These are phyloP conservation scores for Microctenopoma stevenorrisi DNA, from an alignment of 2,797 vertebrate species.

Conservation along the genomic window DNA sequence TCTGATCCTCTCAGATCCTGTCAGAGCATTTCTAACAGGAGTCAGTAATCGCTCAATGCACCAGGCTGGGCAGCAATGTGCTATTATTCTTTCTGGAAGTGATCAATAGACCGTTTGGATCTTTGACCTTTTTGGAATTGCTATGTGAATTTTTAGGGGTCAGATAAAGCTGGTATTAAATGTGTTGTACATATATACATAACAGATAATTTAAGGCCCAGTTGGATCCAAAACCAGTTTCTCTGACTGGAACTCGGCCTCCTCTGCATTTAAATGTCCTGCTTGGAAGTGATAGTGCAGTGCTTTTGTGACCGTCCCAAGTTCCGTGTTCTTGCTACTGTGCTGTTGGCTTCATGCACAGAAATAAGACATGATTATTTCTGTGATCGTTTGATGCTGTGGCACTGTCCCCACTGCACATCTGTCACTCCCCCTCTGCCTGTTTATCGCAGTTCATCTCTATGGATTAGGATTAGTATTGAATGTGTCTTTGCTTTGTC, in stretches of 20 bases:
- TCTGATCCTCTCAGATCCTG: constrained; percentile 39
- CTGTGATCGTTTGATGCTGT: constrained; percentile 38
- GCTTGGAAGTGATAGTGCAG: constrained; percentile 4
- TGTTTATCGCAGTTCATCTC: constrained; percentile 61
- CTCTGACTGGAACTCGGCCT: constrained; percentile 8
- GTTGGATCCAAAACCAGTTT: constrained; percentile 9
- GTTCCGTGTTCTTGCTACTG: not conserved
- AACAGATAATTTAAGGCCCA: not conserved
- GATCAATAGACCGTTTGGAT: constrained; percentile 43
- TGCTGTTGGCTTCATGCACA: not conserved
- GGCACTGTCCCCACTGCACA: constrained; percentile 56
- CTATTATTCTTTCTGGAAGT: constrained; percentile 44
- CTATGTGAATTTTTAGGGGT: constrained; percentile 22
- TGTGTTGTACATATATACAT: not conserved
- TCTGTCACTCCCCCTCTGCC: constrained; percentile 55
- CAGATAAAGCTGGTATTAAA: constrained; percentile 12
- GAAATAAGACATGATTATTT: constrained; percentile 36
- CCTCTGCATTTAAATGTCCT: constrained; percentile 3
- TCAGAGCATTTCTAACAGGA: constrained; percentile 35
- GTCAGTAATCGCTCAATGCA: constrained; percentile 54
- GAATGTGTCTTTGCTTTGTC: constrained; percentile 66
- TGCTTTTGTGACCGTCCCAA: not conserved
- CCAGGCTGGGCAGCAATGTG: constrained; percentile 25
- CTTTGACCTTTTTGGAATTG: constrained; percentile 37
- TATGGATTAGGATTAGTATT: constrained; percentile 76